Evolutionary conservation across 2,113 vertebrate species (phyloP), one percentile per base, ranked within the genome.

Genomic region (Phycodurus eques): DNA sequence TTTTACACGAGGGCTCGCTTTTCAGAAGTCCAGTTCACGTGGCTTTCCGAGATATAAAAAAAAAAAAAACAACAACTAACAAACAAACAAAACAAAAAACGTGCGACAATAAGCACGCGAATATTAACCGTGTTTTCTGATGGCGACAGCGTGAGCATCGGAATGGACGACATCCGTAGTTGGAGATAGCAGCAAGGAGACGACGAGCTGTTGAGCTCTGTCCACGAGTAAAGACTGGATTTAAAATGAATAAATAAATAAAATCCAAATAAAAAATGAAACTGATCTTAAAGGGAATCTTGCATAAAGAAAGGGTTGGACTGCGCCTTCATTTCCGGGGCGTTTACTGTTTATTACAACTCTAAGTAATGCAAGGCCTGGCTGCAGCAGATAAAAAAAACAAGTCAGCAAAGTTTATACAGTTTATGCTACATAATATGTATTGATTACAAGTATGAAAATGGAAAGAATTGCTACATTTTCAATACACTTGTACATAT

Each of bases 391-490:
- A 92, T 90, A 90, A 89, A 91, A 82, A 88, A 92, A 91, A 91
- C 80, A 87, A 88, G 83, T 85, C 82, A 90, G 87, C 84, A 90
- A 90, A 92, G 87, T 90, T 92, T 92, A 86, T 93, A 92, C 91
- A 93, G 87, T 88, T 81, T 93, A 93, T 94, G 93, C 91, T 93
- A 93, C 91, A 93, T 91, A 89, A 93, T 92, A 93, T 92, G 91
- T 92, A 89, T 90, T 87, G 88, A 91, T 91, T 92, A 93, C 89
- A 92, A 92, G 88, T 92, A 93, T 93, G 91, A 94, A 93, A 92
- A 91, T 93, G 92, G 90, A 92, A 92, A 93, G 89, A 89, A 86
- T 92, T 93, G 92, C 92, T 93, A 92, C 92, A 94, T 92, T 92
- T 92, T 91, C 89, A 92, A 91, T 93, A 92, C 89, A 92, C 85